Percentiles rank a stretch among this genome's conserved stretches.
Conservation (phyloP, 53 echinoderm and acorn worm species). For the Hippasteria phrygiana region DNA sequence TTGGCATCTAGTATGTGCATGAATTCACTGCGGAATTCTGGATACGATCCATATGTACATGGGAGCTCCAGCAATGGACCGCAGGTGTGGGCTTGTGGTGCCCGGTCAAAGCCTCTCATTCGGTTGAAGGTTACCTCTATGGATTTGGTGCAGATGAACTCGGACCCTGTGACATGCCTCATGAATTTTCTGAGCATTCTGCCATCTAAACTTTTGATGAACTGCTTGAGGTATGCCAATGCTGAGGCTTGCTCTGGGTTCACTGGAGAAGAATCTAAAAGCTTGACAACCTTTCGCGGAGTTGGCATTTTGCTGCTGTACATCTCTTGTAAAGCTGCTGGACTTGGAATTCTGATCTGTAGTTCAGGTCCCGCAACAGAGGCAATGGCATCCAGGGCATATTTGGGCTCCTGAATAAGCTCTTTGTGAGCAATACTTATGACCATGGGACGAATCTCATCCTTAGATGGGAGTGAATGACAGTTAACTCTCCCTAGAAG, state of each 20-base stretch:
- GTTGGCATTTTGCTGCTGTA: constrained; percentile 43
- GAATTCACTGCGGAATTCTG: constrained; percentile 63
- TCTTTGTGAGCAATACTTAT: constrained; percentile 24
- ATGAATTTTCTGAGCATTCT: constrained; percentile 37
- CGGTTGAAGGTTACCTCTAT: constrained; percentile 36
- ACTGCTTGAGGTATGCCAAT: constrained; percentile 45
- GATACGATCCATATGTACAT: constrained; percentile 55
- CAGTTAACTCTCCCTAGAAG: constrained; percentile 23
- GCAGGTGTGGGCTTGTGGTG: constrained; percentile 68
- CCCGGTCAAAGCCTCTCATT: constrained; percentile 46
- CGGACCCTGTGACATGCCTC: neutral
- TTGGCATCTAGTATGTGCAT: constrained; percentile 43
- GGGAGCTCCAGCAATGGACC: constrained; percentile 67
- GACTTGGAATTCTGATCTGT: neutral
- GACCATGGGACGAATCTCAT: constrained; percentile 29
- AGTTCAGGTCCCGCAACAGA: constrained; percentile 18
- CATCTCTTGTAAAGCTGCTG: constrained; percentile 13
- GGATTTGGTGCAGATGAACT: constrained; percentile 13
- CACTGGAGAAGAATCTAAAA: constrained; percentile 21
- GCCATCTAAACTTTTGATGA: constrained; percentile 46
- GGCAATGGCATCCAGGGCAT: constrained; percentile 47
- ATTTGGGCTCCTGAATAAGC: constrained; percentile 47
- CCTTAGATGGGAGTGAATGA: neutral
- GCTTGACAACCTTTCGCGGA: constrained; percentile 20
- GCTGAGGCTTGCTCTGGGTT: constrained; percentile 20